A percentile compares a stretch with the other conserved stretches of the same genome.
Conservation (phyloP, 1,140 invertebrate species). For the Rhagoletis zephyria region DNA sequence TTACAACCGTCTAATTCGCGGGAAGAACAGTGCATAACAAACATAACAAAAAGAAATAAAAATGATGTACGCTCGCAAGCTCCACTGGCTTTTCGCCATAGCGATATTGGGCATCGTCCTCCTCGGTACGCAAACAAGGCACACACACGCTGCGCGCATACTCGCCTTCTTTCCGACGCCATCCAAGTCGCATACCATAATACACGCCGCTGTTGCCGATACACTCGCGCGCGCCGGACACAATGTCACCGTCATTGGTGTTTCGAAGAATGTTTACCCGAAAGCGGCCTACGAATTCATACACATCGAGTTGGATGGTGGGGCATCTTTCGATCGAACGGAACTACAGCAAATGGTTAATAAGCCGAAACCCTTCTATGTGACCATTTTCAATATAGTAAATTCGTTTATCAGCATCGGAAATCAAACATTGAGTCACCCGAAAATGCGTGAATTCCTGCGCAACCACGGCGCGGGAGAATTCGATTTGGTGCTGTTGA, state of each 20-base stretch:
- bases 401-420: not conserved
- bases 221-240: conserved; percentile 61
- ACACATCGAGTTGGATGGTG: not conserved
- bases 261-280: not conserved
- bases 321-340: not conserved
- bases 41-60: too few relatives aligned
- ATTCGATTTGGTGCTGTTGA: conserved; percentile 60
- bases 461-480: not conserved
- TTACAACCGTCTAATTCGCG: too few relatives aligned
- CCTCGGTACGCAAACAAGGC: not conserved
- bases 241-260: conserved; percentile 60
- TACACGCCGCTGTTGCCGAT: conserved; percentile 58
- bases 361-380: not conserved
- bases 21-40: too few relatives aligned
- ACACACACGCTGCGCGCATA: conserved; percentile 56
- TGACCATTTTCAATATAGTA: not conserved
- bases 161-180: conserved; percentile 62
- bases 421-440: conserved; percentile 42
- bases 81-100: too few relatives aligned
- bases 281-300: conserved; percentile 51
- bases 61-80: too few relatives aligned
- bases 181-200: conserved; percentile 61
- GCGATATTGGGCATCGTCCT: not conserved
- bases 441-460: conserved; percentile 49
- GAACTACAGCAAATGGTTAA: not conserved